phyloP scores from a whole-genome alignment of 2,113 vertebrate genomes.

The Nerophis ophidion region DNA sequence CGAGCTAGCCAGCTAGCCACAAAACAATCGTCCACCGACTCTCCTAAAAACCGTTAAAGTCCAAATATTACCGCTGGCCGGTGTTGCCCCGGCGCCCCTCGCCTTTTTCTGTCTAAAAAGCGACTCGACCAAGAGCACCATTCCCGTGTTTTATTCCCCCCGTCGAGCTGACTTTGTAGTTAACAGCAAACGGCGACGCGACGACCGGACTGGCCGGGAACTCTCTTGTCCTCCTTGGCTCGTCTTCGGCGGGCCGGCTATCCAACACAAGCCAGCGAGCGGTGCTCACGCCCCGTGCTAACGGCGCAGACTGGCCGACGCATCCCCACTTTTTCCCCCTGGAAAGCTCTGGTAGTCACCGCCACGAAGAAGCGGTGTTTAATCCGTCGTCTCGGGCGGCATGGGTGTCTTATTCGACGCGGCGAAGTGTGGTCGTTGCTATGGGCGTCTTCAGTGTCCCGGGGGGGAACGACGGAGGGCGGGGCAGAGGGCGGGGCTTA shows the following conservation, averaged over 20 bases:
- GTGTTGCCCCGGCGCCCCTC: constrained; percentile 50
- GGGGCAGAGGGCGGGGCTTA: constrained; percentile 36
- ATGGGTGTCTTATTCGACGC: constrained; percentile 45
- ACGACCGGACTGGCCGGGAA: constrained; percentile 29
- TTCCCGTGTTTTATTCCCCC: constrained; percentile 57
- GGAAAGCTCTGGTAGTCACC: constrained; percentile 24
- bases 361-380: constrained; percentile 28
- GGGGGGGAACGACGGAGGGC: constrained; percentile 37
- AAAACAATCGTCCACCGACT: constrained; percentile 53
- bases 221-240: constrained; percentile 35
- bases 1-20: constrained; percentile 55
- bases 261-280: constrained; percentile 33
- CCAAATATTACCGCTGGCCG: constrained; percentile 43
- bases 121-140: constrained; percentile 57
- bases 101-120: constrained; percentile 54
- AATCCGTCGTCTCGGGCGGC: constrained; percentile 36
- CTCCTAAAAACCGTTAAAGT: constrained; percentile 52
- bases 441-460: constrained; percentile 65
- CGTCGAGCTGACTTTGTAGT: constrained; percentile 34
- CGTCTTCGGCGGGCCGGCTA: constrained; percentile 28
- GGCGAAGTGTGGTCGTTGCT: constrained; percentile 65
- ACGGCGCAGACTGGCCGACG: background rate
- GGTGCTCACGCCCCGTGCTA: constrained; percentile 36
- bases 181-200: constrained; percentile 28
- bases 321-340: constrained; percentile 2